Conservation (phyloP, 2,113 vertebrate genomes). For the Macquaria ambigua region DNA sequence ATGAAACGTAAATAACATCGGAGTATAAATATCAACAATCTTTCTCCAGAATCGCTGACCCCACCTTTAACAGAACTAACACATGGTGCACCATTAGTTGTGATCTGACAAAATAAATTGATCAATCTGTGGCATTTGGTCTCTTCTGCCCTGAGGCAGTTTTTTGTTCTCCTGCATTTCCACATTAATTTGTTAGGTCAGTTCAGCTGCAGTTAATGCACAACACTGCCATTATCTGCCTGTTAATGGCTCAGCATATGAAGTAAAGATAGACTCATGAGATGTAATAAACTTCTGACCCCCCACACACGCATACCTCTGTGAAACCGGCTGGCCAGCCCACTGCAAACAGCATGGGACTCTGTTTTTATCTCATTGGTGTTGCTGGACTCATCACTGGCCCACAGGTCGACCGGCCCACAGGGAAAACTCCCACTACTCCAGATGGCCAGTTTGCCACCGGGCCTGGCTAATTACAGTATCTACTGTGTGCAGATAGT, state of each 20-base stretch:
- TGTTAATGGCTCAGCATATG: slow-evolving; percentile 30
- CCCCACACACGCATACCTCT: slow-evolving; percentile 6
- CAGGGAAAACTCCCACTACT: slow-evolving; percentile 62
- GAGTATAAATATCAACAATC: too few species aligned
- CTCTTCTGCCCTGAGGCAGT: background rate
- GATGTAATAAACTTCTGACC: slow-evolving; percentile 50
- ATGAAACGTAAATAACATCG: too few species aligned
- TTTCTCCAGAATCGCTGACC: too few species aligned
- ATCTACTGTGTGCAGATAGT: slow-evolving; percentile 38
- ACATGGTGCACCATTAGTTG: background rate
- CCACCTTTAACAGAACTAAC: background rate
- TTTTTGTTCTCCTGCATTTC: background rate
- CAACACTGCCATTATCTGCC: slow-evolving; percentile 20
- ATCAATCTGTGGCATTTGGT: background rate
- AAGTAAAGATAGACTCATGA: slow-evolving; percentile 35
- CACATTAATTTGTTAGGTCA: background rate
- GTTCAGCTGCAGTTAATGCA: background rate
- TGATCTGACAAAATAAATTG: slow-evolving; percentile 16
- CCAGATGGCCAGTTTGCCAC: slow-evolving; percentile 68
- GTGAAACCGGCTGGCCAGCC: slow-evolving; percentile 7
- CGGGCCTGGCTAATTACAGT: slow-evolving; percentile 62
- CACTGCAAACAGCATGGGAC: slow-evolving; percentile 33
- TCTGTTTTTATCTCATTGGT: slow-evolving; percentile 46
- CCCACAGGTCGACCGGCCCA: slow-evolving; percentile 52
- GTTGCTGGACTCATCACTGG: slow-evolving; percentile 46